Evolutionary conservation across 2,113 vertebrate species (phyloP).

Genomic region (Colossoma macropomum): DNA sequence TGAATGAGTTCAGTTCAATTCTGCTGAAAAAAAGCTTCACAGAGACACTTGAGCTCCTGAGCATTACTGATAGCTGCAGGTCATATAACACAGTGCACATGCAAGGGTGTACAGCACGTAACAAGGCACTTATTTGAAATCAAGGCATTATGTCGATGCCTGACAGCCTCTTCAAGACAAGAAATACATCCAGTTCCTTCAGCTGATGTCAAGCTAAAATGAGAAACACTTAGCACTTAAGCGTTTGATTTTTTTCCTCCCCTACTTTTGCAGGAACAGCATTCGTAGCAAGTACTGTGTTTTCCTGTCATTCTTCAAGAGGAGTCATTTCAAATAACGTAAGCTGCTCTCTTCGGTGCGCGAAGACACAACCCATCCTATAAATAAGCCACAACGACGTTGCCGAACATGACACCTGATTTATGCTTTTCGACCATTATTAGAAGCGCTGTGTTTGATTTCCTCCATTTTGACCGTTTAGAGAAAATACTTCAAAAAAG

Average conservation of each 20-base stretch:
- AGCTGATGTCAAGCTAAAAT: slow-evolving; percentile 31
- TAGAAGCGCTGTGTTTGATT: slow-evolving; percentile 49
- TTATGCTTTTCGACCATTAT: slow-evolving; percentile 48
- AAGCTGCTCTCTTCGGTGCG: slow-evolving; percentile 2
- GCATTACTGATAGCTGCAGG: slow-evolving; percentile 6
- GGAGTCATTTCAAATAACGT: slow-evolving; percentile 29
- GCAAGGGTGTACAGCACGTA: neutral
- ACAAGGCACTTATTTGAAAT: slow-evolving; percentile 4
- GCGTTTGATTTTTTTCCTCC: slow-evolving; percentile 29
- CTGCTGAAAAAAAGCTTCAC: neutral
- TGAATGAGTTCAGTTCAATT: neutral
- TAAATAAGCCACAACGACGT: slow-evolving; percentile 28
- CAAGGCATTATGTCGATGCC: neutral
- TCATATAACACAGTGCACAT: neutral
- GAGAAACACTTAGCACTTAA: slow-evolving; percentile 44
- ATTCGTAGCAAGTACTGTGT: neutral
- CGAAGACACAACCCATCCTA: slow-evolving; percentile 20
- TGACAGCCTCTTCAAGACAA: slow-evolving; percentile 25
- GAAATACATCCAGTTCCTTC: slow-evolving; percentile 34
- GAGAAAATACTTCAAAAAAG: slow-evolving; percentile 66
- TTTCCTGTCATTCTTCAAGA: slow-evolving; percentile 29
- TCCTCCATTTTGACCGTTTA: slow-evolving; percentile 58
- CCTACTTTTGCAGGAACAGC: slow-evolving; percentile 2
- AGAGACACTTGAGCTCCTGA: neutral
- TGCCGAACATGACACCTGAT: slow-evolving; percentile 35